Evolutionary conservation across 92 coral and sea anemone species (phyloP).

Genomic region (Parazoanthus atlanticus): DNA sequence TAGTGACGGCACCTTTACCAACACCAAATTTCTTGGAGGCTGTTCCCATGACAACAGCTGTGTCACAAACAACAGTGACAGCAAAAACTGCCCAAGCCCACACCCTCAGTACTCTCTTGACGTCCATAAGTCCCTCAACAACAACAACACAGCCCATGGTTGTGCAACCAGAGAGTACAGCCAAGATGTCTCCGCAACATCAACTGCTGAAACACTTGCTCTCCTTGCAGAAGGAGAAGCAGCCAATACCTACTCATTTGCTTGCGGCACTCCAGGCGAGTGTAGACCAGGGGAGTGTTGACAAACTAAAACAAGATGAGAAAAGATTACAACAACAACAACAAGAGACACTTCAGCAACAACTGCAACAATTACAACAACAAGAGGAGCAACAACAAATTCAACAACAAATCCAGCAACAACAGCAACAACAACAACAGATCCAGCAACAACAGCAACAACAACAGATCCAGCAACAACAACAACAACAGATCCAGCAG

Average conservation of each 20-base stretch:
- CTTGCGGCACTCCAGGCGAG: slow-evolving; percentile 42
- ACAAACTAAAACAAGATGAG: slow-evolving; percentile 40
- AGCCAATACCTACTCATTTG: slow-evolving; percentile 40
- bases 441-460: slow-evolving; percentile 13
- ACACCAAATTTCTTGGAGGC: not conserved
- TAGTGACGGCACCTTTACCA: not conserved
- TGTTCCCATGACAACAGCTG: not conserved
- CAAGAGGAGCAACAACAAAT: not conserved
- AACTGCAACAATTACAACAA: slow-evolving; percentile 21
- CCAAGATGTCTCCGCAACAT: slow-evolving; percentile 8
- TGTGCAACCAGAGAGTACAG: slow-evolving; percentile 20
- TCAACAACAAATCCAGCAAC: not conserved
- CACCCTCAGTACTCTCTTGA: slow-evolving; percentile 12
- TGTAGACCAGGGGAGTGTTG: slow-evolving; percentile 29
- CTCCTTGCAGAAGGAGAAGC: slow-evolving; percentile 40
- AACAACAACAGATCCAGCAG: slow-evolving; percentile 29
- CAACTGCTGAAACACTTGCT: slow-evolving; percentile 35
- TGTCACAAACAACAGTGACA: slow-evolving; percentile 6
- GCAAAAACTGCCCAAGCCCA: slow-evolving; percentile 12
- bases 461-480: slow-evolving; percentile 45
- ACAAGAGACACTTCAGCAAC: slow-evolving; percentile 35
- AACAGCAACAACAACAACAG: slow-evolving; percentile 2
- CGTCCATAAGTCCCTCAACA: not conserved
- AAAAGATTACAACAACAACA: slow-evolving; percentile 50
- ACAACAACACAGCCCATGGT: slow-evolving; percentile 29